These are phyloP conservation scores for Catharus fuscescens DNA, from an alignment of 2,113 vertebrate species.

Conservation along the genomic window DNA sequence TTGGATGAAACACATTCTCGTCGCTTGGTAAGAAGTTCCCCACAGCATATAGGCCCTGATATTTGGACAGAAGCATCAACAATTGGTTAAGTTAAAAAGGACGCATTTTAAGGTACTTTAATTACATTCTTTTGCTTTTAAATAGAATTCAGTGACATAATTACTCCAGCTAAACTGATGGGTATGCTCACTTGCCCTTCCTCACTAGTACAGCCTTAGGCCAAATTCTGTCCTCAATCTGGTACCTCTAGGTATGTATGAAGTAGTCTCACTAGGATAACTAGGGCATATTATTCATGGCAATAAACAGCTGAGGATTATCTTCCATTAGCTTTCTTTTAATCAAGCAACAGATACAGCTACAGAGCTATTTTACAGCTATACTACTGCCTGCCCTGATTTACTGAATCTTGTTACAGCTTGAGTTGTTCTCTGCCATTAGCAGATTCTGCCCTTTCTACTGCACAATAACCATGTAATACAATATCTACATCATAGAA, in stretches of 20 bases:
- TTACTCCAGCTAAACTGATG: background rate
- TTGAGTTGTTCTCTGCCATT: background rate
- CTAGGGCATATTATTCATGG: background rate
- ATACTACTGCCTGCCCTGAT: background rate
- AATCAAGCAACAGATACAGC: background rate
- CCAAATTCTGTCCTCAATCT: background rate
- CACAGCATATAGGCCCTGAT: slow-evolving; percentile 91
- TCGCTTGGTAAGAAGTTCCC: slow-evolving; percentile 94
- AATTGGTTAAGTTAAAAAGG: background rate
- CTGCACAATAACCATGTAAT: background rate
- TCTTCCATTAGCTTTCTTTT: background rate
- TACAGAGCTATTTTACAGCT: background rate
- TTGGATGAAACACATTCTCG: slow-evolving; percentile 72
- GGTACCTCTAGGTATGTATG: background rate
- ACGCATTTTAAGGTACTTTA: background rate
- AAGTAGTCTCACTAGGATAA: background rate
- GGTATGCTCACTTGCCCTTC: background rate
- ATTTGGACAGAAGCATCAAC: slow-evolving; percentile 53
- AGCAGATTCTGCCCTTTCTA: slow-evolving; percentile 21
- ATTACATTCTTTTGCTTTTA: background rate
- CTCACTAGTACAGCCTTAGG: background rate
- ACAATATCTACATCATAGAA: background rate
- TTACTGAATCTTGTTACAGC: background rate
- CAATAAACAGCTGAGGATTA: background rate
- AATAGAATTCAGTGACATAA: background rate